phyloP scores from a whole-genome alignment of 2,888 invertebrate genomes.

The Acronicta leporina region DNA sequence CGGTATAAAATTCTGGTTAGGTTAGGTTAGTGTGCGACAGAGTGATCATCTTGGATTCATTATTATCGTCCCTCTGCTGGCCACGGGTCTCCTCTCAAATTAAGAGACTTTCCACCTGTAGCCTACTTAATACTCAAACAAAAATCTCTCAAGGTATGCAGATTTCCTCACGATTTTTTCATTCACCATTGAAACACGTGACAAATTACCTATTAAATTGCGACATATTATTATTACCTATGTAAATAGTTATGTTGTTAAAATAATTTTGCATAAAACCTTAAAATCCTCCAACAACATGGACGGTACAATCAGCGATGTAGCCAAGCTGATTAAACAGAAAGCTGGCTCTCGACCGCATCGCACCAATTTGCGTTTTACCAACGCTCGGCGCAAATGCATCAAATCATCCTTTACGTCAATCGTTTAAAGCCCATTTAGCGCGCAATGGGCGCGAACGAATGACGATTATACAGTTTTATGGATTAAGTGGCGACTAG shows the following conservation, averaged over 20 bases:
- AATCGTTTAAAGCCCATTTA: constrained; percentile 58
- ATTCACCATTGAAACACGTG: no score
- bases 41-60: no score
- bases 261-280: constrained; percentile 10
- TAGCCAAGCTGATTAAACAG: constrained; percentile 57
- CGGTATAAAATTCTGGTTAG: no score
- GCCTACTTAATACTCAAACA: no score
- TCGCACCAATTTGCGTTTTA: constrained; percentile 55
- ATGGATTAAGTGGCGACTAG: constrained; percentile 47
- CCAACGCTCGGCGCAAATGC: constrained; percentile 52
- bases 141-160: no score
- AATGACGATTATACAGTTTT: constrained; percentile 56
- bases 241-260: neutral
- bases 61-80: no score
- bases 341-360: constrained; percentile 55
- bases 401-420: constrained; percentile 61
- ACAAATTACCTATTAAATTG: no score
- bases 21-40: no score
- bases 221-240: no score
- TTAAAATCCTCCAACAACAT: constrained; percentile 20
- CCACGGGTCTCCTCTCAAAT: no score
- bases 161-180: no score
- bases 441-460: constrained; percentile 53
- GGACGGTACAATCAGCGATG: constrained; percentile 46
- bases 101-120: no score